Evolutionary conservation across 2,888 invertebrate genomes (phyloP), one percentile per base, ranked within the genome.

Genomic region (Synanthedon myopaeformis): DNA sequence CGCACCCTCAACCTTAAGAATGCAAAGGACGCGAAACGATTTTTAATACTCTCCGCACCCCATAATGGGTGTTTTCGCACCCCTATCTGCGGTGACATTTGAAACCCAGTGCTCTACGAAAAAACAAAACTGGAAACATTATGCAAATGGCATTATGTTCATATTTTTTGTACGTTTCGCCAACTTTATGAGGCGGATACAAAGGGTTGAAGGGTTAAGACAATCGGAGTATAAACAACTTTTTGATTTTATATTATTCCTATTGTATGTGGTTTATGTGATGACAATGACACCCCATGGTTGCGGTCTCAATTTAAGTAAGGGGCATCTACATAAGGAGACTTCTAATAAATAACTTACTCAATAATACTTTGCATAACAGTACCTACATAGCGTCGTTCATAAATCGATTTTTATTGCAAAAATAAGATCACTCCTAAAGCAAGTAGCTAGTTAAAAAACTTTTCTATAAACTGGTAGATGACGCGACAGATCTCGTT

Each of bases 71-170:
- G 73, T 80, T 79, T 82, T 84, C 77, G 74, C 84, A 81, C 87
- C 82, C 85, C 74, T 60, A 67, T 70, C 72, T 79, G 85, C 74
- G 86, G 84, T 87, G 87, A 87, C 87, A 87, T 87, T 87, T 87
- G 78, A 81, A 80, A 83, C 77, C 77, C 72, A 76, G 72, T 70
- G 76, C 79, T 79, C 76, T 80, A 82, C 82, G 82, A 84, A 85
- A 87, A 86, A 86, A 85, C 83, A 86, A 84, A 78, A 79, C 82
- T 74, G 61, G 68, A 79, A 83, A 86, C 80, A 82, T 83, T 86
- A 87, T 87, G 87, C 87, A 87, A 87, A 87, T 87, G 86, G 74
- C 84, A 82, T 83, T 82, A 84, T 84, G 82, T 78, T 76, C 78
- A 73, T 79, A 83, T 87, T 86, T 35, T 87, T 86, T 85, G 83